These are phyloP conservation scores for Halictus quadricinctus DNA, from an alignment of 2,888 invertebrate genomes.

Conservation along the genomic window DNA sequence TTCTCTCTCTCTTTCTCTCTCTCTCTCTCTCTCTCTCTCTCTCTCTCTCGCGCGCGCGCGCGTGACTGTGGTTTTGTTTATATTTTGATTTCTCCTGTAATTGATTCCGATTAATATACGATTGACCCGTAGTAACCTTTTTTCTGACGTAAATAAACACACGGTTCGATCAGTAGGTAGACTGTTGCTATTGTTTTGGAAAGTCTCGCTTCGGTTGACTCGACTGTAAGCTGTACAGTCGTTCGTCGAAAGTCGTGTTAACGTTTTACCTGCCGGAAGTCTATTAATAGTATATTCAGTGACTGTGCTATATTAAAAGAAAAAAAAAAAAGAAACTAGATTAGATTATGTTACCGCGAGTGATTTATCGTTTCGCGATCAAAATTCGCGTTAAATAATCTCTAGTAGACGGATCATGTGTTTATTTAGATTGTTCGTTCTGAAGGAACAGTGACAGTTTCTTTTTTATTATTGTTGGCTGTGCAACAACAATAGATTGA, in stretches of 20 bases:
- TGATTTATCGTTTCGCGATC: background rate
- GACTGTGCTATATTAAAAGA: background rate
- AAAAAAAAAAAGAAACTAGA: background rate
- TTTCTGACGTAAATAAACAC: conserved; percentile 11
- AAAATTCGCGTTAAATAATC: background rate
- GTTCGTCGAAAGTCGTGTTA: background rate
- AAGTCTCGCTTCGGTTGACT: background rate
- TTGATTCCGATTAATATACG: conserved; percentile 25
- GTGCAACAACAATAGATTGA: background rate
- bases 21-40: background rate
- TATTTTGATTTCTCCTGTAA: conserved; percentile 35
- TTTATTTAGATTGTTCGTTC: background rate
- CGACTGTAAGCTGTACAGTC: background rate
- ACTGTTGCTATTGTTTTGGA: background rate
- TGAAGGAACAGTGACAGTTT: background rate
- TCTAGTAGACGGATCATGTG: background rate
- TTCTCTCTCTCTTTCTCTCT: background rate
- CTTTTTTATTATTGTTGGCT: background rate
- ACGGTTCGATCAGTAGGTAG: background rate
- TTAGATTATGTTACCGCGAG: background rate
- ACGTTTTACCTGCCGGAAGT: background rate
- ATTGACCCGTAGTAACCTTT: conserved; percentile 7
- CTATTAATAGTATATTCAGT: background rate
- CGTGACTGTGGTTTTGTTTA: conserved; percentile 45
- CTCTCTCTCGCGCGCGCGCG: too few species aligned